Conservation (phyloP, 2,113 vertebrate genomes). For the Menidia beryllina region DNA sequence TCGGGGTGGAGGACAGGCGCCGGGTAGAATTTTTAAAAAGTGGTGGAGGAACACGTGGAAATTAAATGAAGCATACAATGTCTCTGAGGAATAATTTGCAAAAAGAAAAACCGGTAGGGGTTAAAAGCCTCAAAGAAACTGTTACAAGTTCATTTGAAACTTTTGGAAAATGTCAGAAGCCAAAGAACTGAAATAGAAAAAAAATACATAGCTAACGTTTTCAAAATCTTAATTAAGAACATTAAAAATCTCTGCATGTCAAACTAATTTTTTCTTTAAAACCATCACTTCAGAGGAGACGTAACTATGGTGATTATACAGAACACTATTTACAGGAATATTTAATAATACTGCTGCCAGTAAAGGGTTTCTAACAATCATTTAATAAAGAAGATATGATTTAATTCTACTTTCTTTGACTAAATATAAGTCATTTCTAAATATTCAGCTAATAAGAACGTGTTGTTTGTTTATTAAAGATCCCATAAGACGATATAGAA, state of each 20-base stretch:
- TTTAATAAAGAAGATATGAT: not conserved
- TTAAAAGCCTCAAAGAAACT: not conserved
- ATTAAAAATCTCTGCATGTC: not conserved
- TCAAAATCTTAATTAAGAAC: not conserved
- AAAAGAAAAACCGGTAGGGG: not conserved
- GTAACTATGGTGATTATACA: not conserved
- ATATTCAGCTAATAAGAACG: not conserved
- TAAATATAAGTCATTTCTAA: not conserved
- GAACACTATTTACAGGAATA: not conserved
- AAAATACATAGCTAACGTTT: not conserved
- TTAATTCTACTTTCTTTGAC: not conserved
- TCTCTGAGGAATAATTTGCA: not conserved
- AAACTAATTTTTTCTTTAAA: not conserved
- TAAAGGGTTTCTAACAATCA: not conserved
- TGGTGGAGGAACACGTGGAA: conserved; percentile 30
- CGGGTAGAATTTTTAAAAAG: conserved; percentile 44
- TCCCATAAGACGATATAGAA: not conserved
- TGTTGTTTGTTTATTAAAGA: conserved; percentile 6
- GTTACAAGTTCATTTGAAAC: not conserved
- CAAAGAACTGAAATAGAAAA: not conserved
- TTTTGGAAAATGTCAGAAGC: not conserved
- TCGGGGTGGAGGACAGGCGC: conserved; percentile 58
- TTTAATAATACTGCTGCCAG: not conserved
- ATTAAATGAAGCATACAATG: conserved; percentile 17
- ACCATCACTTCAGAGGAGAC: not conserved